phyloP scores from a whole-genome alignment of 2,113 vertebrate genomes.

The Semnornis frantzii region DNA sequence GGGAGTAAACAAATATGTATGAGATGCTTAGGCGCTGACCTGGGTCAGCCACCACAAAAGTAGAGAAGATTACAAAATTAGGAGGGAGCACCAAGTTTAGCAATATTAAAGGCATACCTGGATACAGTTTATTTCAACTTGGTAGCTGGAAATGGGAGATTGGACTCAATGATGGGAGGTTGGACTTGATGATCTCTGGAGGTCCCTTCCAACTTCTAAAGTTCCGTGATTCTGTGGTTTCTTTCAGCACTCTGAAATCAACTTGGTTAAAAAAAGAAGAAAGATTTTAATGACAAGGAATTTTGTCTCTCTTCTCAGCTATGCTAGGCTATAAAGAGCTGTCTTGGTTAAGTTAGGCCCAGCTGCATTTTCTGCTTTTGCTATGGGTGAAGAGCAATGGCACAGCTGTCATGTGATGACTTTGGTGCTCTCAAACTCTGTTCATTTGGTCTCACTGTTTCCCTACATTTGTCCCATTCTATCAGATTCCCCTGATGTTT shows the following conservation, averaged over 20 bases:
- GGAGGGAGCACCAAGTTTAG: not conserved
- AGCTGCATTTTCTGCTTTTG: not conserved
- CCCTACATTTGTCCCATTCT: not conserved
- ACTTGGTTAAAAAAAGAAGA: not conserved
- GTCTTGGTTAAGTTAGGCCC: not conserved
- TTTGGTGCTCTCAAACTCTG: not conserved
- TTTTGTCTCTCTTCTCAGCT: not conserved
- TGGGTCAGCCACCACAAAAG: not conserved
- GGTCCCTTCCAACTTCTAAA: too few species aligned
- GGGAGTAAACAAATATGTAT: not conserved
- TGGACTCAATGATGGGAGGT: too few species aligned
- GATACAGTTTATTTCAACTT: not conserved
- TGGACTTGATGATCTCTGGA: too few species aligned
- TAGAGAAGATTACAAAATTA: not conserved
- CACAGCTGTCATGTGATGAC: not conserved
- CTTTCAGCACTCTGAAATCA: not conserved
- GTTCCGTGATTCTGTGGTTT: not conserved
- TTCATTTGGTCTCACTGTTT: fast-evolving
- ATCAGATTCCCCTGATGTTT: not conserved
- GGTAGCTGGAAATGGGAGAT: not conserved
- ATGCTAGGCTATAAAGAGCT: not conserved
- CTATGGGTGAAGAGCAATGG: not conserved
- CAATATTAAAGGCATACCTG: not conserved
- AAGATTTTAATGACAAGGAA: not conserved
- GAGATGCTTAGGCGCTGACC: not conserved